Base-by-base conservation (phyloP, 2,888 invertebrate genomes). In the Sepioteuthis lessoniana region DNA sequence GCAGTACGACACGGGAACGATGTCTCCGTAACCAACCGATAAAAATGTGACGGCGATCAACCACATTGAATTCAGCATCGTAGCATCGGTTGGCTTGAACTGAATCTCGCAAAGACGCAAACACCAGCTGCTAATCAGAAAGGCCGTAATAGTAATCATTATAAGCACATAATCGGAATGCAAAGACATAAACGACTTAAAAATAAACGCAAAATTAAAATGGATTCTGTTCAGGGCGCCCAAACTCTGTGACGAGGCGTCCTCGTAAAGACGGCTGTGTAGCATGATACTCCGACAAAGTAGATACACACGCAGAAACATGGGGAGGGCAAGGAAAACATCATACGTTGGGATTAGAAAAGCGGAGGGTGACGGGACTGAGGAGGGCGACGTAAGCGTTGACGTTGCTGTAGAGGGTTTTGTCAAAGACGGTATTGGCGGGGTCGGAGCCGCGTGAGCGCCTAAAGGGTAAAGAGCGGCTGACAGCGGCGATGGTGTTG, bases 151-250 rank as follows among this genome's bases (percentile, higher is more conserved):
- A 95, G 97, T 97, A 42, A 97, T 96, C 16, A 96, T 95, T 13
- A 95, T 95, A n/a, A 97, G 95, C 13, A 97, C 96, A 94, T 97
- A 97, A 94, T 97, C 97, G 46, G 97, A 97, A 94, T 97, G 96
- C 50, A 97, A 95, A 42, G 96, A 96, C 97, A 97, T 97, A 94
- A 97, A 95, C 42, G 97, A 97, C 95, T 97, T 97, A 95, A 97
- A 97, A 94, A 97, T 96, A 95, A 97, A 97, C 95, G 97, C 98
- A 97, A 99, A 99, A 95, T 98, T 98, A 98, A 99, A 99, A 98
- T 99, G 99, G 97, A 99, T 99, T 97, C 99, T 98, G 98, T 99
- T 99, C 97, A 99, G 98, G 13, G 97, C 97, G 16, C 97, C 97
- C n/a, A 97, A 95, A 94, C 97, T 97, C 95, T 97, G 97, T 2